A percentile compares a stretch with the other conserved stretches of the same genome.
Conservation (phyloP, 2,113 vertebrate species). For the Picathartes gymnocephalus region DNA sequence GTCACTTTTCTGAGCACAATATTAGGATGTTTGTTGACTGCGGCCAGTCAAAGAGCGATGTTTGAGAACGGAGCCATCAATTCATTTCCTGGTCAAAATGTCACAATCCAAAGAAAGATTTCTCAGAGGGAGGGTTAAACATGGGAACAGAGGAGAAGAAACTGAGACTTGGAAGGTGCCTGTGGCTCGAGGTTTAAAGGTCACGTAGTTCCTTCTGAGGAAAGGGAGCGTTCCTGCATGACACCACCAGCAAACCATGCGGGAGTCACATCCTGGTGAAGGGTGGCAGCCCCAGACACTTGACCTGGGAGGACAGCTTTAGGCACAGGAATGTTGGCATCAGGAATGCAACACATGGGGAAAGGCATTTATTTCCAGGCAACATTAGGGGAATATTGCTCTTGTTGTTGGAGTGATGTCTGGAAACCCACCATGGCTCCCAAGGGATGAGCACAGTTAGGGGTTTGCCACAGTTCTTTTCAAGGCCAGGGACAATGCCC, state of each 20-base stretch:
- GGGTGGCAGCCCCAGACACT: background rate
- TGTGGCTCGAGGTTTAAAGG: background rate
- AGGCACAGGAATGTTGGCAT: background rate
- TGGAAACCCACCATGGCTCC: background rate
- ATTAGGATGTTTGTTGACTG: conserved; percentile 47
- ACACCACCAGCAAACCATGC: conserved; percentile 35
- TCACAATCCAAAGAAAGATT: background rate
- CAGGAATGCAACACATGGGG: background rate
- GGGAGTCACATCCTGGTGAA: conserved; percentile 38
- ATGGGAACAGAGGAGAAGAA: background rate
- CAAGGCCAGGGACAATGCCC: background rate
- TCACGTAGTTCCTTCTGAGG: background rate
- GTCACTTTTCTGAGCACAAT: conserved; percentile 68
- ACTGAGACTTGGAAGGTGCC: background rate
- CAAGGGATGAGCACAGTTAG: rapidly evolving
- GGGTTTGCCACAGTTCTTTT: background rate
- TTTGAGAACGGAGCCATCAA: background rate
- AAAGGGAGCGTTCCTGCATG: conserved; percentile 45
- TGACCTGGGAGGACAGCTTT: background rate
- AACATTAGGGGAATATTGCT: background rate
- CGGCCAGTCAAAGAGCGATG: background rate
- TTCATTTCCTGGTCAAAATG: background rate
- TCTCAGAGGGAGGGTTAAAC: background rate
- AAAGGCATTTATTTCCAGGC: background rate
- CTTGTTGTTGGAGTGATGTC: background rate